Evolutionary conservation across 2,888 invertebrate genomes (phyloP).

Genomic region (Apamea anceps): DNA sequence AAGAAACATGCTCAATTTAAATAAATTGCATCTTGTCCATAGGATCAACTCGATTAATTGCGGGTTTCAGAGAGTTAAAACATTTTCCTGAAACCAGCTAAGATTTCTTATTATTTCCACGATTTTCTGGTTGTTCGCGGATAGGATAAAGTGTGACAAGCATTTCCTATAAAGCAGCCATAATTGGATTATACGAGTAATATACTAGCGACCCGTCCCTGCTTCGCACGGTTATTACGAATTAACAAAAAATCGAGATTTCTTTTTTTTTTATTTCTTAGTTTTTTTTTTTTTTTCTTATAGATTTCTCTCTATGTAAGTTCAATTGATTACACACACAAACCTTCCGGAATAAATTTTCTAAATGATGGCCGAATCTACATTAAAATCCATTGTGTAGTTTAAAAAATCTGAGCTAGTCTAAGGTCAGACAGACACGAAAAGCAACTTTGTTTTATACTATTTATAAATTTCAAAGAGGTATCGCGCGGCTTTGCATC

Average conservation of each 20-base stretch:
- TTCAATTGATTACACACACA: too few relatives aligned
- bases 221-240: too few relatives aligned
- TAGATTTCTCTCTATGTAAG: too few relatives aligned
- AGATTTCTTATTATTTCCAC: neutral
- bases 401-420: too few relatives aligned
- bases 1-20: neutral
- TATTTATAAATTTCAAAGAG: neutral
- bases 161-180: neutral
- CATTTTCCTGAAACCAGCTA: too few relatives aligned
- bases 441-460: neutral
- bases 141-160: neutral
- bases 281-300: too few relatives aligned
- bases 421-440: neutral
- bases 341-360: neutral
- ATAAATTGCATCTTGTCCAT: neutral
- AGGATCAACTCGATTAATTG: neutral
- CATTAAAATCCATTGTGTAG: neutral
- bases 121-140: neutral
- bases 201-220: too few relatives aligned
- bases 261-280: too few relatives aligned
- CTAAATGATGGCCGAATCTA: neutral
- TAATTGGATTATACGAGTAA: neutral
- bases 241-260: too few relatives aligned
- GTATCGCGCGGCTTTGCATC: neutral
- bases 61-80: neutral